Conservation (phyloP, 2,888 invertebrate genomes). For the Lasioglossum malachurum region DNA sequence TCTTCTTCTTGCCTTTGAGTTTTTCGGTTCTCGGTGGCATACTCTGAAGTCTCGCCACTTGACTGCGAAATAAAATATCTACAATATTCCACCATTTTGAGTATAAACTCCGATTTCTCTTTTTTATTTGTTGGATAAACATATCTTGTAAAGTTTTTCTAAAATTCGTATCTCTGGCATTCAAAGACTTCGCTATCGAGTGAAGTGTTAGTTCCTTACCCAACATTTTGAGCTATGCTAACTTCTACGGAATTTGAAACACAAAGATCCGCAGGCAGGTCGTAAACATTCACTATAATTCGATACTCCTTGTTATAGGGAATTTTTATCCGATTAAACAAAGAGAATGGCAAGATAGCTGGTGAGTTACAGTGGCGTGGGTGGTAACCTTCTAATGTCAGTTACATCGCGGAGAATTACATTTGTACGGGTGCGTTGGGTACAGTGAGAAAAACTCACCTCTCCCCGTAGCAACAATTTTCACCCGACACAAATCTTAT, state of each 20-base stretch:
- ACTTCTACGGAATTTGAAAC: slow-evolving; percentile 5
- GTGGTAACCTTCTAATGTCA: slow-evolving; percentile 14
- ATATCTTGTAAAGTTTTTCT: background rate
- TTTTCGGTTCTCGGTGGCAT: background rate
- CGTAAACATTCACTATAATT: slow-evolving; percentile 1
- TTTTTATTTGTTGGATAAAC: background rate
- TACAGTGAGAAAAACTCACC: background rate
- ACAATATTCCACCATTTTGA: background rate
- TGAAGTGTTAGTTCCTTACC: background rate
- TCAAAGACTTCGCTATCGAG: too few species aligned
- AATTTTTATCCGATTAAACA: background rate
- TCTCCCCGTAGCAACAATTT: background rate
- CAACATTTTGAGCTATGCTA: background rate
- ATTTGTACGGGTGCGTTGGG: background rate
- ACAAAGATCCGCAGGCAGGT: background rate
- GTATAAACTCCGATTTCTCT: background rate
- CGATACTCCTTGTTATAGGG: background rate
- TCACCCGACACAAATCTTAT: background rate
- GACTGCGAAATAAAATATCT: background rate
- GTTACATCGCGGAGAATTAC: background rate
- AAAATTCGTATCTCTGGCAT: background rate
- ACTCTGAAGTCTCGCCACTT: background rate
- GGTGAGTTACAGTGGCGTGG: background rate
- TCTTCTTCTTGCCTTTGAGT: background rate
- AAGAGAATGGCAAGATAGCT: background rate